These are phyloP conservation scores for Pinna nobilis DNA, from an alignment of 1,140 invertebrate species.

Conservation along the genomic window DNA sequence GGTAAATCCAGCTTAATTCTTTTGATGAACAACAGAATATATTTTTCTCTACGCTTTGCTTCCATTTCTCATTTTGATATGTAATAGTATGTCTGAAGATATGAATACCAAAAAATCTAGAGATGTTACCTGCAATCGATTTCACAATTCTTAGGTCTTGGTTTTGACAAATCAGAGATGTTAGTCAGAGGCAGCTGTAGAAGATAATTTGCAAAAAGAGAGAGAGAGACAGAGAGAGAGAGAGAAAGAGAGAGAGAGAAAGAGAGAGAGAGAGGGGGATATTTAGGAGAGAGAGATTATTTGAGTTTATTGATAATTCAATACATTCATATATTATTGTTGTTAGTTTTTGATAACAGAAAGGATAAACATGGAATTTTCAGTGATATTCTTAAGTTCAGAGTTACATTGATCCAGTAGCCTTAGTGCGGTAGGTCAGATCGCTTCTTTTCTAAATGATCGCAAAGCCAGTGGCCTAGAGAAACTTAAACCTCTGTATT, in stretches of 20 bases:
- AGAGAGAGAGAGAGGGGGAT: background rate
- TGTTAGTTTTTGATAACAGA: background rate
- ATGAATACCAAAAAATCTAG: background rate
- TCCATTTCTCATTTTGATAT: no score
- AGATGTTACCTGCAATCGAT: background rate
- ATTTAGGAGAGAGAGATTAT: background rate
- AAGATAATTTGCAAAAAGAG: background rate
- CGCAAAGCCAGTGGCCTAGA: no score
- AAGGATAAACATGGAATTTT: no score
- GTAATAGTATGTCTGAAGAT: no score
- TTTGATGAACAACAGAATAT: no score
- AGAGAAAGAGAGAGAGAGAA: background rate
- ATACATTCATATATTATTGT: background rate
- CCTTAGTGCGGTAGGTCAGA: no score
- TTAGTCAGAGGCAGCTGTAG: background rate
- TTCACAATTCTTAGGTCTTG: background rate
- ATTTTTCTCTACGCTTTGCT: no score
- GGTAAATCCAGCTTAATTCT: slow-evolving; percentile 49
- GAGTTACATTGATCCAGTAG: no score
- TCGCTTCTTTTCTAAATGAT: no score
- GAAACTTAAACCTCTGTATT: no score
- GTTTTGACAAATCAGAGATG: background rate
- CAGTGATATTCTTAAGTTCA: no score
- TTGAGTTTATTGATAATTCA: background rate
- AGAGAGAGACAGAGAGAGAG: background rate